These are phyloP conservation scores for Cygnus atratus DNA, from an alignment of 2,113 vertebrate species.

Conservation along the genomic window DNA sequence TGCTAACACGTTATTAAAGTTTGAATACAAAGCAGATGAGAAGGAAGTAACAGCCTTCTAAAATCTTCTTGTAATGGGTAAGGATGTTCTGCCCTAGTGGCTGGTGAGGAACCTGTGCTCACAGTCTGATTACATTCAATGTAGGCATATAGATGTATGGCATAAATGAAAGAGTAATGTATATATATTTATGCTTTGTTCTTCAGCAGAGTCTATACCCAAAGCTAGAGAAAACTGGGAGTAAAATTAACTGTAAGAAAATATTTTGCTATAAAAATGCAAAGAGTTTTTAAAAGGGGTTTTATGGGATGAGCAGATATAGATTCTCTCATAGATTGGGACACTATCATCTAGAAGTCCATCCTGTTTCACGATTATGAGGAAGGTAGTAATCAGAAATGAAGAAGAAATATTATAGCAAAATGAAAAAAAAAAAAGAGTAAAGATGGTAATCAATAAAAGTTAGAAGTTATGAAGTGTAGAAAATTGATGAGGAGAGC, in stretches of 20 bases:
- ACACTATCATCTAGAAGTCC: not conserved
- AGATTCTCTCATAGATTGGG: not conserved
- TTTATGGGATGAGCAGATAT: not conserved
- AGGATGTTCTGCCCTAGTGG: not conserved
- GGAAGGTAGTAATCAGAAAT: constrained; percentile 21
- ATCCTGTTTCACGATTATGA: constrained; percentile 22
- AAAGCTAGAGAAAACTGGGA: not conserved
- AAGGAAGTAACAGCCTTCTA: not conserved
- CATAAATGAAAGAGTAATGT: not conserved
- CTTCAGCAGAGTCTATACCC: not conserved
- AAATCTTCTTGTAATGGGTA: not conserved
- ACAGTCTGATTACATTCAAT: not conserved
- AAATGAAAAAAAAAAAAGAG: not conserved
- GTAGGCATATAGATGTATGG: not conserved
- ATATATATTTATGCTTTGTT: not conserved
- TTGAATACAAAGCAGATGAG: not conserved
- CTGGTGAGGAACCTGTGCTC: not conserved
- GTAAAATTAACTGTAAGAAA: not conserved
- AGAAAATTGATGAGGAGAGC: constrained; percentile 45
- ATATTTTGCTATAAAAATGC: not conserved
- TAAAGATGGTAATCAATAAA: constrained; percentile 17
- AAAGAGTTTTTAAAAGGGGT: not conserved
- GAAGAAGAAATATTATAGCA: constrained; percentile 9
- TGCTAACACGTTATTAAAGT: not conserved
- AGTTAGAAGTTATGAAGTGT: constrained; percentile 28